phyloP scores from a whole-genome alignment of 2,797 vertebrate genomes.

The Spheniscus humboldti region DNA sequence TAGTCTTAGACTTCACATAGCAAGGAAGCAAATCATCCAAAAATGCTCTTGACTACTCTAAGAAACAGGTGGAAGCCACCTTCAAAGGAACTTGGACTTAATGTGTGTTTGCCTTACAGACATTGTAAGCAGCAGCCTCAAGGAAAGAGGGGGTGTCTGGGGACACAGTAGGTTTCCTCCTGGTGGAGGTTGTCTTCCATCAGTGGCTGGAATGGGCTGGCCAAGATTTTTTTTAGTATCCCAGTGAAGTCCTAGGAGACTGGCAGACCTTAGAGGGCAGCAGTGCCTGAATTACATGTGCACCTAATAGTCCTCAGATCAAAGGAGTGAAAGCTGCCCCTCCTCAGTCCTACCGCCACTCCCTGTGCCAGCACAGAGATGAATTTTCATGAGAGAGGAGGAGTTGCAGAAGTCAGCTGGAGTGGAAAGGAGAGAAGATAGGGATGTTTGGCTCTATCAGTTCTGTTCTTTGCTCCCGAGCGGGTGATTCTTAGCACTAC shows the following conservation, averaged over 20 bases:
- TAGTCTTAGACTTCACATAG: neutral
- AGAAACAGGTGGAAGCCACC: neutral
- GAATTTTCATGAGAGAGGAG: neutral
- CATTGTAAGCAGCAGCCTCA: neutral
- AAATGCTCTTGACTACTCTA: neutral
- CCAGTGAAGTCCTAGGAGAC: neutral
- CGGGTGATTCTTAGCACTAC: neutral
- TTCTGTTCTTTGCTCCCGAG: neutral
- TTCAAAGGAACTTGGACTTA: neutral
- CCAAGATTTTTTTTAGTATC: neutral
- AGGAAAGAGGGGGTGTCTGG: neutral
- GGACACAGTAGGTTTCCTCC: neutral
- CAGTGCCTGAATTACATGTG: neutral
- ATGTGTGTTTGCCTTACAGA: neutral
- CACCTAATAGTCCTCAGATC: neutral
- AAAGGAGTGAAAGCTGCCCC: neutral
- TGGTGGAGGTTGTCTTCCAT: neutral
- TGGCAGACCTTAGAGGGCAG: neutral
- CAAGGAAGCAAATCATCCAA: neutral
- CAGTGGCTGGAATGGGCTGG: neutral
- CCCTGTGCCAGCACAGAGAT: neutral
- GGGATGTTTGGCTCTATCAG: neutral
- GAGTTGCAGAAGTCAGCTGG: neutral
- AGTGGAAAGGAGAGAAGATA: neutral
- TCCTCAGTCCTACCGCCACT: neutral